Evolutionary conservation across 2,113 vertebrate species (phyloP).

Genomic region (Gnathonemus echidnorhynchus): DNA sequence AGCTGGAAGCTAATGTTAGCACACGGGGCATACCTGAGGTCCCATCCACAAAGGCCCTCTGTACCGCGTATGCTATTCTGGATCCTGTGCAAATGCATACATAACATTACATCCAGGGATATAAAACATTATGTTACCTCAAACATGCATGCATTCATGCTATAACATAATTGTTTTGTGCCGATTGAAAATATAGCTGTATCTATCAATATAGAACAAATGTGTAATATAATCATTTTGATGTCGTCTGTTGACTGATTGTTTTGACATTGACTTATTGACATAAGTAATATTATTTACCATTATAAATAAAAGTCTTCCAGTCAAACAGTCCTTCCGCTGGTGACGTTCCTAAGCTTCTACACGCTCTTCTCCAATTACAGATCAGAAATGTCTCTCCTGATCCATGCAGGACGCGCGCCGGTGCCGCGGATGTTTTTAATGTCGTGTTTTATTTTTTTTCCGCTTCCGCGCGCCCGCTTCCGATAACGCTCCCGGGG

Average conservation of each 20-base stretch:
- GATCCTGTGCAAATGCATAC: not conserved
- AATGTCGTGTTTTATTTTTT: not conserved
- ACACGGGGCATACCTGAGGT: not conserved
- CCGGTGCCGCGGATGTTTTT: not conserved
- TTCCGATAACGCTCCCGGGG: not conserved
- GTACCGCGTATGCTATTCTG: not conserved
- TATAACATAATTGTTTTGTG: not conserved
- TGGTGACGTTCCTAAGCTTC: not conserved
- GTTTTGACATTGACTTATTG: not conserved
- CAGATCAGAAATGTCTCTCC: not conserved
- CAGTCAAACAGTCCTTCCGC: not conserved
- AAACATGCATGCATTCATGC: not conserved
- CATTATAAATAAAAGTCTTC: conserved; percentile 4
- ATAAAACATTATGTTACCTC: not conserved
- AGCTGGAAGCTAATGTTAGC: conserved; percentile 48
- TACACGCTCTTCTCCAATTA: not conserved
- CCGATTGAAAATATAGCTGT: not conserved
- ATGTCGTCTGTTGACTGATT: not conserved
- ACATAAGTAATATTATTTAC: conserved; percentile 2
- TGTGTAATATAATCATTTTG: not conserved
- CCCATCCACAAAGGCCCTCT: not conserved
- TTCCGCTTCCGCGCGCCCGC: not conserved
- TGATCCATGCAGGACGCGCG: not conserved
- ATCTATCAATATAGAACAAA: not conserved
- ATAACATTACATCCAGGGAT: not conserved